Evolutionary conservation across 1,140 invertebrate species (phyloP).

Genomic region (Dreissena polymorpha): DNA sequence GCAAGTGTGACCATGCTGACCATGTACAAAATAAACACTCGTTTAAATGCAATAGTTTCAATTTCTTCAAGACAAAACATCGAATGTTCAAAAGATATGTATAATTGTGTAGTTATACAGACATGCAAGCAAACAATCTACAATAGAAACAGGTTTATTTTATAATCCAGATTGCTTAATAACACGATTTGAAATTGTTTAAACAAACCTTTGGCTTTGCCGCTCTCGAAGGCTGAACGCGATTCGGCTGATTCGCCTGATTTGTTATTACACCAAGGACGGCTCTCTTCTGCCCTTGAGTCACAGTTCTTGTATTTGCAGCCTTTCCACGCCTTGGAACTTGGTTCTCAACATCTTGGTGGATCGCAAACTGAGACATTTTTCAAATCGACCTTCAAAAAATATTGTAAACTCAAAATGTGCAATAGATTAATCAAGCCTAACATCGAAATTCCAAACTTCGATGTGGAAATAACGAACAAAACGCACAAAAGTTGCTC

Average conservation of each 20-base stretch:
- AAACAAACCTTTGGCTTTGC: constrained; percentile 65
- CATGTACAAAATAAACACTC: background rate
- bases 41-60: background rate
- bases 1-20: background rate
- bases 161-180: no score
- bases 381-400: constrained; percentile 50
- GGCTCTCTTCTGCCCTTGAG: constrained; percentile 68
- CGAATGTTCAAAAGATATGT: no score
- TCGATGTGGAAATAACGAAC: background rate
- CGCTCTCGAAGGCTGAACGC: constrained; percentile 73
- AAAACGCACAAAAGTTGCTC: background rate
- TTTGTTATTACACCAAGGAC: constrained; percentile 74
- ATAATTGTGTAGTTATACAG: no score
- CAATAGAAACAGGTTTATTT: no score
- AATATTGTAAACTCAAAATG: background rate
- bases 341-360: constrained; percentile 57
- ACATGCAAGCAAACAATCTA: no score
- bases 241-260: constrained; percentile 55
- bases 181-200: no score
- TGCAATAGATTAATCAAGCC: background rate
- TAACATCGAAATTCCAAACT: constrained; percentile 28
- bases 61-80: background rate
- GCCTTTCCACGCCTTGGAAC: constrained; percentile 53
- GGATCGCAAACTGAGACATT: constrained; percentile 48
- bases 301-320: constrained; percentile 31